Evolutionary conservation across 2,797 vertebrate species (phyloP).

Genomic region (Cirrhinus molitorella): DNA sequence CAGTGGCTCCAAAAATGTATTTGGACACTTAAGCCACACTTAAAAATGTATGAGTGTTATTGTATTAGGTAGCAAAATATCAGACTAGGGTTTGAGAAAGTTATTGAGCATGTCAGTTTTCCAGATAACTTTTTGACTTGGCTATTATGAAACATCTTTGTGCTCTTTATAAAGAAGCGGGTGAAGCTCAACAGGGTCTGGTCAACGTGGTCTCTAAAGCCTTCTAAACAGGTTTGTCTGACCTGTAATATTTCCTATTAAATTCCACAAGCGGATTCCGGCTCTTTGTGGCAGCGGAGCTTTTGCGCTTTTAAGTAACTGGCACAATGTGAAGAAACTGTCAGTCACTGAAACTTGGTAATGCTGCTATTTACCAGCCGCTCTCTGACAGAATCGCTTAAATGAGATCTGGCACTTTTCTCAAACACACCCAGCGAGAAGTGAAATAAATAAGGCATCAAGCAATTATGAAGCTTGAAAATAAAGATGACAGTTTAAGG

Average conservation of each 20-base stretch:
- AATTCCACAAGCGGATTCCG: conserved; percentile 15
- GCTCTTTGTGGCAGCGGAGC: conserved; percentile 22
- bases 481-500: conserved; percentile 55
- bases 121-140: conserved; percentile 29
- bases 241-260: conserved; percentile 32
- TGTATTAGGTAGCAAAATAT: conserved; percentile 10
- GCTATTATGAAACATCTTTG: neutral
- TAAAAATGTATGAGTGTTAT: neutral
- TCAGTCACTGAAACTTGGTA: neutral
- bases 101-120: neutral
- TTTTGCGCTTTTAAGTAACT: conserved; percentile 29
- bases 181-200: neutral
- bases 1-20: conserved; percentile 1
- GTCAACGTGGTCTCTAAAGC: conserved; percentile 27
- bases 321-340: conserved; percentile 5
- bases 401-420: conserved; percentile 37
- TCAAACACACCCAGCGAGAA: conserved; percentile 21
- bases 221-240: conserved; percentile 12
- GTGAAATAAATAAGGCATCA: conserved; percentile 47
- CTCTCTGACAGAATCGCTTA: conserved; percentile 32
- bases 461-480: conserved; percentile 29
- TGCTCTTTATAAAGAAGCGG: conserved; percentile 18
- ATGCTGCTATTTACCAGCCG: conserved; percentile 12
- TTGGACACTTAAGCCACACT: conserved; percentile 1
- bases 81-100: neutral